Percentiles rank a stretch among this genome's conserved stretches.
Conservation (phyloP, 1,140 invertebrate species). For the Heliconius melpomene region DNA sequence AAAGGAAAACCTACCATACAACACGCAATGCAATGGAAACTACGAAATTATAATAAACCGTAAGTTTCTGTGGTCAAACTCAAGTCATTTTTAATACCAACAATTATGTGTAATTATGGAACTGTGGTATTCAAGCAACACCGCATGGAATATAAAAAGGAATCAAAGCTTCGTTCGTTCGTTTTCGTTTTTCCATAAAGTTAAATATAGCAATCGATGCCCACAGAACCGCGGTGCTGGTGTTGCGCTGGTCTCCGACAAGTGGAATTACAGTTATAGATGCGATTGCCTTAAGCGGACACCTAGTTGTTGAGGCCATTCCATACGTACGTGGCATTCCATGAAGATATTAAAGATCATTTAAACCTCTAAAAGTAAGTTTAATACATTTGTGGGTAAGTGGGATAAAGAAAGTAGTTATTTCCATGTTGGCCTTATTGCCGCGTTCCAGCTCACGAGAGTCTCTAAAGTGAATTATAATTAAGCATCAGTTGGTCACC, state of each 20-base stretch:
- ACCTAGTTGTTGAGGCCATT: neutral
- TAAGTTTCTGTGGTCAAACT: too few species aligned
- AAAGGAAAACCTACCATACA: too few species aligned
- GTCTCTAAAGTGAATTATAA: too few species aligned
- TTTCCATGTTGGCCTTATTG: neutral
- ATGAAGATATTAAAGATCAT: conserved; percentile 15
- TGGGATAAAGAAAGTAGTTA: neutral
- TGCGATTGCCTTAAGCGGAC: conserved; percentile 28
- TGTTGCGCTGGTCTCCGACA: conserved; percentile 1
- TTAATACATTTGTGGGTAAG: neutral
- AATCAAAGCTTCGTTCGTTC: neutral
- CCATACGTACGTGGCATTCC: neutral
- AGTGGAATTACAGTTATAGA: conserved; percentile 31
- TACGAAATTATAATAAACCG: too few species aligned
- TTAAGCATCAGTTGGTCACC: too few species aligned
- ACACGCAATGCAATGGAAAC: too few species aligned
- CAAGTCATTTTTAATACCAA: too few species aligned
- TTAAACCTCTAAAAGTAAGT: neutral
- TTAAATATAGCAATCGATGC: neutral
- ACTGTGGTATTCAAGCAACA: too few species aligned
- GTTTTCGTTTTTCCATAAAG: too few species aligned
- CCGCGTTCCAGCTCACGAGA: neutral
- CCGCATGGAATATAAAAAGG: too few species aligned
- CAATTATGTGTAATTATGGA: too few species aligned
- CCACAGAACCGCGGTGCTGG: neutral